These are phyloP conservation scores for Lamprologus lemairii DNA, from an alignment of 2,113 vertebrate genomes.

Conservation along the genomic window DNA sequence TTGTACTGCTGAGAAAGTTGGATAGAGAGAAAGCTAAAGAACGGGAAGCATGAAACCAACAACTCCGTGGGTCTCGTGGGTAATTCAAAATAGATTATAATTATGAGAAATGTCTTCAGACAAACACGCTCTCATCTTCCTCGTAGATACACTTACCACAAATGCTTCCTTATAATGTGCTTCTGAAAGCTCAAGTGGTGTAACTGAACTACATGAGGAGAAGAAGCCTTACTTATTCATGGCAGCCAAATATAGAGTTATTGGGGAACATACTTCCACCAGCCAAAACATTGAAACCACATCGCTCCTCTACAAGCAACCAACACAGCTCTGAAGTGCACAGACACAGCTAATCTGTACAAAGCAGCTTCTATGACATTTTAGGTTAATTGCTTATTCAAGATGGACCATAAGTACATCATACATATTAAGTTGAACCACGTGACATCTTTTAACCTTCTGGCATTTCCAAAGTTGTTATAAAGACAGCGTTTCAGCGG, in stretches of 20 bases:
- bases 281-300: background rate
- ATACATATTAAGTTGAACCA: background rate
- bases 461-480: background rate
- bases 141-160: background rate
- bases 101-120: background rate
- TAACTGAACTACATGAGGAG: background rate
- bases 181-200: background rate
- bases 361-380: background rate
- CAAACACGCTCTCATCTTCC: background rate
- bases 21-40: background rate
- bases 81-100: background rate
- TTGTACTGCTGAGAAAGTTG: background rate
- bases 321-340: background rate
- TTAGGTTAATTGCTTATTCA: background rate
- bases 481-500: background rate
- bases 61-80: background rate
- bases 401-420: background rate
- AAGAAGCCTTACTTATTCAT: background rate
- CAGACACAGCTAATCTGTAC: background rate
- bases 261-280: background rate
- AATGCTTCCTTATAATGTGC: background rate
- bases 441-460: background rate
- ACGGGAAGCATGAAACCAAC: background rate
- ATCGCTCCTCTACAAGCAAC: background rate
- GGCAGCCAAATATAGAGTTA: background rate